Percentiles rank a stretch among this genome's conserved stretches.
Conservation (phyloP, 2,797 vertebrate genomes). For the Lepilemur ruficaudatus region DNA sequence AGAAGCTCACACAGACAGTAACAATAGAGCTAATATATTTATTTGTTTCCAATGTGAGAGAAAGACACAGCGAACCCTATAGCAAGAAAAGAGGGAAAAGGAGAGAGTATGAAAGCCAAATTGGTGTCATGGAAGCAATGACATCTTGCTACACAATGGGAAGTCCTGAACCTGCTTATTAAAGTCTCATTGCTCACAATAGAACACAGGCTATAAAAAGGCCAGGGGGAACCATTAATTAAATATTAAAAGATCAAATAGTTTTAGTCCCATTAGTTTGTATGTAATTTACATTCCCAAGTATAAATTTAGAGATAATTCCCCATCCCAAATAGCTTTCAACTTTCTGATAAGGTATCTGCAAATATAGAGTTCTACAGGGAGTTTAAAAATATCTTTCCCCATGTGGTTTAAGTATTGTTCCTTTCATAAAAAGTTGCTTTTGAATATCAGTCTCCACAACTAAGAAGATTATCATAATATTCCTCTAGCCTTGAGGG, state of each 20-base stretch:
- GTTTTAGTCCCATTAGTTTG: slow-evolving; percentile 78
- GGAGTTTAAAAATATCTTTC: slow-evolving; percentile 77
- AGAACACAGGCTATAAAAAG: slow-evolving; percentile 74
- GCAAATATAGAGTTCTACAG: slow-evolving; percentile 65
- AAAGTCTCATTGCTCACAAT: slow-evolving; percentile 70
- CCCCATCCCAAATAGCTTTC: slow-evolving; percentile 50
- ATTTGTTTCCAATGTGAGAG: slow-evolving; percentile 43
- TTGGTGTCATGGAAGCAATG: slow-evolving; percentile 66
- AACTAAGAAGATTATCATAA: slow-evolving; percentile 68
- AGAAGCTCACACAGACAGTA: slow-evolving; percentile 63
- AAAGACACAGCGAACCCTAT: slow-evolving; percentile 46
- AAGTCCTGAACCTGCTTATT: slow-evolving; percentile 65
- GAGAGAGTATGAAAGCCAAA: slow-evolving; percentile 62
- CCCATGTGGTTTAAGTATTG: slow-evolving; percentile 64
- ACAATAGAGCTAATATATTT: slow-evolving; percentile 66
- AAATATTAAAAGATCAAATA: slow-evolving; percentile 77
- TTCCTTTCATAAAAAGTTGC: slow-evolving; percentile 73
- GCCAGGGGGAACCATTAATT: slow-evolving; percentile 78
- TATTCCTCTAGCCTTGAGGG: slow-evolving; percentile 53
- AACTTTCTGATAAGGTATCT: slow-evolving; percentile 74
- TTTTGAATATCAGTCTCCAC: slow-evolving; percentile 72
- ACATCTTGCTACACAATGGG: slow-evolving; percentile 71
- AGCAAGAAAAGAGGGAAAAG: slow-evolving; percentile 42
- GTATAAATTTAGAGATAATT: slow-evolving; percentile 80
- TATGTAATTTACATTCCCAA: slow-evolving; percentile 78